Evolutionary conservation across 2,888 invertebrate genomes (phyloP), one percentile per base, ranked within the genome.

Genomic region (Sesia apiformis): DNA sequence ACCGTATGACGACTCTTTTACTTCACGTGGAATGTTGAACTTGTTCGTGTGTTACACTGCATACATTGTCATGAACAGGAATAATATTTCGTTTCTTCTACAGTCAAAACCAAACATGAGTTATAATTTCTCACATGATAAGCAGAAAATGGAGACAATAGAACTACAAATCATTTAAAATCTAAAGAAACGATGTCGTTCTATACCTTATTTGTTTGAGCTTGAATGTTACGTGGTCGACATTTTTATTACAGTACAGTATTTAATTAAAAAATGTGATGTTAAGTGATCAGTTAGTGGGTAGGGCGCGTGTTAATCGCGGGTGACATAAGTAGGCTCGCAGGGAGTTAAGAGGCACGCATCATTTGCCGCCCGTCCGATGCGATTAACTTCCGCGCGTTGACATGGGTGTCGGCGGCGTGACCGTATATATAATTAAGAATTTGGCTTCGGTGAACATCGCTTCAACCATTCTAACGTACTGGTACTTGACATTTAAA

Each of bases 1-100:
- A 52, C 78, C 72, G 79, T 81, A 84, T 82, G 82, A 85, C 74
- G 76, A 79, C 81, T 84, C 80, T 82, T 80, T 86, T 78, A 78
- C 72, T 76, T 73, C 70, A 75, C 78, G 76, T 78, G 78, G 84
- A 79, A 84, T 85, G 85, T 81, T 52, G 81, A 80, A 85, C 83
- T 74, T 78, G 72, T 69, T 76, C 70, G 72, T 78, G 74, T 74
- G 70, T 69, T 69, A 80, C 74, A 74, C 73, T 73, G 81, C 78
- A 80, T 83, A 78, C 71, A 77, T 78, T 79, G 76, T 72, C 46
- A 46, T 46, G 23, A 46, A 46, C 46, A 46, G 46, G 46, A 46
- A 46, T 46, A 46, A 46, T 23, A 46, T 46, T 46, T 46, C 5
- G 46, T 46, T 46, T 46, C 23, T 46, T n/a, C 46, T 8, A 4